phyloP scores from a whole-genome alignment of 2,113 vertebrate species.

The Hiodon tergisus region DNA sequence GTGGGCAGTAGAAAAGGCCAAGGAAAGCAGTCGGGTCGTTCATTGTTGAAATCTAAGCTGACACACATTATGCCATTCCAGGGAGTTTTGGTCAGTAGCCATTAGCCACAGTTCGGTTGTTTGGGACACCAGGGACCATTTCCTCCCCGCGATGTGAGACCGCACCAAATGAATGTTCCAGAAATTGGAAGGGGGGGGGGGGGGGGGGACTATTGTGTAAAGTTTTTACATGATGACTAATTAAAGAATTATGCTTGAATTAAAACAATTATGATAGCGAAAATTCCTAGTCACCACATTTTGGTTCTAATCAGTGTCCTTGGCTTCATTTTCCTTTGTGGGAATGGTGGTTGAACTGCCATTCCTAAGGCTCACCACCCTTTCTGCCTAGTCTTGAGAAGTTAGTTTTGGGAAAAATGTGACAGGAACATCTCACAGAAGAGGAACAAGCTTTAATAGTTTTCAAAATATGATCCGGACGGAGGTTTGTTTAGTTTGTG shows the following conservation, averaged over 20 bases:
- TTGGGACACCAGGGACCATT: slow-evolving; percentile 52
- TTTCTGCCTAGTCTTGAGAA: slow-evolving; percentile 1
- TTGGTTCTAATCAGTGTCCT: slow-evolving; percentile 18
- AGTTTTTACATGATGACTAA: too few relatives aligned
- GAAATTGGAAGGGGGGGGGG: slow-evolving; percentile 23
- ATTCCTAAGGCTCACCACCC: too few relatives aligned
- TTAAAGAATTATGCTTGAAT: slow-evolving; percentile 47
- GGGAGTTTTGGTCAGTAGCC: slow-evolving; percentile 36
- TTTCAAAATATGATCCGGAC: slow-evolving; percentile 14
- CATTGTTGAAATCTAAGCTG: slow-evolving; percentile 36
- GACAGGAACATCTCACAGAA: slow-evolving; percentile 19
- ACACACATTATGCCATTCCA: slow-evolving; percentile 46
- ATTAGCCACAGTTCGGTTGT: slow-evolving; percentile 55
- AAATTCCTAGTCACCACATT: slow-evolving; percentile 24
- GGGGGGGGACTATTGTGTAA: too few relatives aligned
- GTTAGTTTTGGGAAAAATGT: slow-evolving; percentile 17
- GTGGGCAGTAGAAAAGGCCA: slow-evolving; percentile 27
- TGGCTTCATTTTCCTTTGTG: slow-evolving; percentile 28
- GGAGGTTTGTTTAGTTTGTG: not conserved
- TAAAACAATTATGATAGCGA: slow-evolving; percentile 53
- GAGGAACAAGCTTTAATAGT: slow-evolving; percentile 21
- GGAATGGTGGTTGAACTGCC: not conserved
- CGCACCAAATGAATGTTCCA: slow-evolving; percentile 39
- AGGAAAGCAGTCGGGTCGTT: slow-evolving; percentile 24
- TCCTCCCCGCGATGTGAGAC: slow-evolving; percentile 44